Evolutionary conservation across 1,140 invertebrate genomes (phyloP).

Genomic region (Drosophila takahashii): DNA sequence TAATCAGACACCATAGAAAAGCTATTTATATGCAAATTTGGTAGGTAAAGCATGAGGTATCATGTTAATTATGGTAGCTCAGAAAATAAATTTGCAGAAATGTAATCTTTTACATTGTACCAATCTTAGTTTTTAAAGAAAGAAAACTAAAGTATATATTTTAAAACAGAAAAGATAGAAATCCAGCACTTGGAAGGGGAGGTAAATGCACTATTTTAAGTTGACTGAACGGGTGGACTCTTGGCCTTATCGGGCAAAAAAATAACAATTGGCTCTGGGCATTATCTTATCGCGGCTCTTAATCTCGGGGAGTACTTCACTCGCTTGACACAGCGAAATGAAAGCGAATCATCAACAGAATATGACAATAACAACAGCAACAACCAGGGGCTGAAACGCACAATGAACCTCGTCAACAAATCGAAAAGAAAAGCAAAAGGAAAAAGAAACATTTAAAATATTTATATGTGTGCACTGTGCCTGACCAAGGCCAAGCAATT

Average conservation of each 20-base stretch:
- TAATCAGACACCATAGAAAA: conserved; percentile 8
- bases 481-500: conserved; percentile 81
- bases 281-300: conserved; percentile 67
- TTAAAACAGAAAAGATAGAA: background rate
- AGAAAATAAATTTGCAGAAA: background rate
- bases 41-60: conserved; percentile 1
- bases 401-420: conserved; percentile 44
- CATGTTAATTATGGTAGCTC: conserved; percentile 1
- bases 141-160: too few species aligned
- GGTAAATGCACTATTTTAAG: conserved; percentile 10
- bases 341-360: conserved; percentile 68
- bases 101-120: background rate
- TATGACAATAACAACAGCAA: conserved; percentile 33
- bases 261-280: conserved; percentile 33
- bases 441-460: conserved; percentile 78
- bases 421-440: conserved; percentile 26
- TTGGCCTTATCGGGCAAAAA: conserved; percentile 48
- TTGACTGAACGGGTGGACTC: background rate
- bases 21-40: conserved; percentile 23
- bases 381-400: conserved; percentile 41
- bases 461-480: conserved; percentile 73
- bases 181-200: too few species aligned
- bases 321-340: conserved; percentile 73
- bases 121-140: too few species aligned
- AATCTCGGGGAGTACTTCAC: conserved; percentile 71